These are phyloP conservation scores for Stylophora pistillata DNA, from an alignment of 64 coral and sea anemone genomes.

Conservation along the genomic window DNA sequence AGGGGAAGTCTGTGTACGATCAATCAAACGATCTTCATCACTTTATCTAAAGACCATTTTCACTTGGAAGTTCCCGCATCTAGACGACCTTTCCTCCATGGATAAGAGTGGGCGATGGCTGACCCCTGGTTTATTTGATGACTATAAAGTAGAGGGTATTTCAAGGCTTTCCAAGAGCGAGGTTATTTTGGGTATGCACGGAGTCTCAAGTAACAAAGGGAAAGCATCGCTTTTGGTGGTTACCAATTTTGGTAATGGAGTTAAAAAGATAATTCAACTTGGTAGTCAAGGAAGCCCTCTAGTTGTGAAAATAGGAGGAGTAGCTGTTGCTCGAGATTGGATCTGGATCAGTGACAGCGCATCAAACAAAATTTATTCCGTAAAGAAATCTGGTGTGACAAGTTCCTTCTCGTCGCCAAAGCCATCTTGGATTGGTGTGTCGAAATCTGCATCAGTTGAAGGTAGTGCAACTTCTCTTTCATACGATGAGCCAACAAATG, in stretches of 20 bases:
- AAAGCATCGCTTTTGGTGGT: slow-evolving; percentile 81
- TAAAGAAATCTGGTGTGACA: slow-evolving; percentile 29
- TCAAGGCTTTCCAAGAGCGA: slow-evolving; percentile 55
- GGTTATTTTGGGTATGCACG: slow-evolving; percentile 81
- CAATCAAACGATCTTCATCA: slow-evolving; percentile 73
- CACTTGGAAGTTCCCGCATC: slow-evolving; percentile 83
- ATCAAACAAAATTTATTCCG: slow-evolving; percentile 33
- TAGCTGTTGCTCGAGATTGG: slow-evolving; percentile 54
- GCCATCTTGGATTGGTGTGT: slow-evolving; percentile 57
- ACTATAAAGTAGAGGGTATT: slow-evolving; percentile 84
- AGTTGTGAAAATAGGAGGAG: slow-evolving; percentile 68
- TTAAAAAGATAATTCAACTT: slow-evolving; percentile 78
- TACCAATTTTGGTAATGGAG: slow-evolving; percentile 40
- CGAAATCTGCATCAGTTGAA: slow-evolving; percentile 30
- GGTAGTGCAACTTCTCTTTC: slow-evolving; percentile 78
- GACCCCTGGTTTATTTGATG: slow-evolving; percentile 82
- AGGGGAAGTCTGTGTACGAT: slow-evolving; percentile 73
- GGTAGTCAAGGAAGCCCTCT: slow-evolving; percentile 40
- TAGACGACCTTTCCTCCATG: slow-evolving; percentile 89
- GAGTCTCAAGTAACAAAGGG: slow-evolving; percentile 73
- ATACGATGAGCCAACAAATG: slow-evolving; percentile 60
- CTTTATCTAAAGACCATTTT: slow-evolving; percentile 88
- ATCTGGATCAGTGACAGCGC: slow-evolving; percentile 56
- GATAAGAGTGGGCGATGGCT: slow-evolving; percentile 78
- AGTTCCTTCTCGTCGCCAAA: slow-evolving; percentile 16